Conservation (phyloP, 2,113 vertebrate species). For the Poeciliopsis retropinna region DNA sequence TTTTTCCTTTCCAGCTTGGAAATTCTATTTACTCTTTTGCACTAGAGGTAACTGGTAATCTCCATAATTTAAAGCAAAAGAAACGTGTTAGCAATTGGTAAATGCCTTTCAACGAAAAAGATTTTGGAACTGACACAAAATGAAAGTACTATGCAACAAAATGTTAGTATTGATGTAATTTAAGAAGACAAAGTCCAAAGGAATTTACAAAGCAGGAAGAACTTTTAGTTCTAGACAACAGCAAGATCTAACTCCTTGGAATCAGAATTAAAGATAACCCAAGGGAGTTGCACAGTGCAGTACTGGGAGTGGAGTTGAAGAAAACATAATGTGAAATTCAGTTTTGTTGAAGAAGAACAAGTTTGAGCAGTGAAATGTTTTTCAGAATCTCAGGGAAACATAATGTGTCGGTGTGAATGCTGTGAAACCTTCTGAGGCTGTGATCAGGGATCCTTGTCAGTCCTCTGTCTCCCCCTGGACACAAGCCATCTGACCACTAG, state of each 20-base stretch:
- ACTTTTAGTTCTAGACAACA: not conserved
- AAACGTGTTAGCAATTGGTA: not conserved
- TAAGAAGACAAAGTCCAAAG: not conserved
- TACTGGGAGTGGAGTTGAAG: too few species aligned
- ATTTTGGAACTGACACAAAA: not conserved
- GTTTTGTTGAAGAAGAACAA: too few species aligned
- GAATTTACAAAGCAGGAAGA: not conserved
- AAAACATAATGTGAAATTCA: too few species aligned
- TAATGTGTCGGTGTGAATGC: constrained; percentile 4
- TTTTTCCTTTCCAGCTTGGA: constrained; percentile 3
- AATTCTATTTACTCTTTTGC: constrained; percentile 5
- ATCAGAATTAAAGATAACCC: not conserved
- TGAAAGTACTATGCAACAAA: not conserved
- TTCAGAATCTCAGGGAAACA: too few species aligned
- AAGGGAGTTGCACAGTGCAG: too few species aligned
- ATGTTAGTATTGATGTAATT: not conserved
- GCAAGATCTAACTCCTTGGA: not conserved
- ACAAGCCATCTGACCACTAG: constrained; percentile 44
- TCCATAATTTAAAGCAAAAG: not conserved
- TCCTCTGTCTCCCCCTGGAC: constrained; percentile 45
- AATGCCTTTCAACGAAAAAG: not conserved
- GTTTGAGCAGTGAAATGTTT: too few species aligned
- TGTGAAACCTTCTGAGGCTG: constrained; percentile 42
- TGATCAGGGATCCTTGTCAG: constrained; percentile 50
- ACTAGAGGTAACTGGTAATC: not conserved